phyloP scores from a whole-genome alignment of 1,140 invertebrate genomes.

The Lepidurus packardi region DNA sequence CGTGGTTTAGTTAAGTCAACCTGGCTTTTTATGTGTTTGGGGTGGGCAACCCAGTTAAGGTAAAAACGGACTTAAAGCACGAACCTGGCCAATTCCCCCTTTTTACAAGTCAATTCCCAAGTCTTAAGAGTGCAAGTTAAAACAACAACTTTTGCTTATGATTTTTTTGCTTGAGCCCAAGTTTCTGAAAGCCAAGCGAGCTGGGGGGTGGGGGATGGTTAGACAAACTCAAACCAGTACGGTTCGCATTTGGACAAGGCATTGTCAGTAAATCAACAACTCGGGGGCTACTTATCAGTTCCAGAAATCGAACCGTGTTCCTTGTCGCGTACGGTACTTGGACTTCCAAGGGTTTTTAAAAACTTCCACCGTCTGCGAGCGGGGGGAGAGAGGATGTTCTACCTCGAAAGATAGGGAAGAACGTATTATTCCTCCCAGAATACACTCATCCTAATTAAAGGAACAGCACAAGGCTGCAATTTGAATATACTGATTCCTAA shows the following conservation, averaged over 20 bases:
- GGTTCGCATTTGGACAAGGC: not conserved
- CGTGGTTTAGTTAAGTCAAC: not conserved
- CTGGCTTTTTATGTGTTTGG: not conserved
- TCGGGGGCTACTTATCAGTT: not conserved
- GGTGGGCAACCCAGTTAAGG: not conserved
- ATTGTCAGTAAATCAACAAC: conserved; percentile 2
- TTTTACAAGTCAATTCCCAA: no score
- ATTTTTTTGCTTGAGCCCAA: not conserved
- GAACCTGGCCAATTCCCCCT: no score
- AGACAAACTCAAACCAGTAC: not conserved
- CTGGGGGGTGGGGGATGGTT: not conserved
- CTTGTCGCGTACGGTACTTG: not conserved
- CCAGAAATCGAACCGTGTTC: conserved; percentile 15
- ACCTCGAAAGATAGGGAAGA: not conserved
- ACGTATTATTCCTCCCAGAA: not conserved
- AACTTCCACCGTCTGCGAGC: not conserved
- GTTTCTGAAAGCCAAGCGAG: not conserved
- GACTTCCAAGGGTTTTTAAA: not conserved
- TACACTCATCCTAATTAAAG: no score
- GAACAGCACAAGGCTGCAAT: no score
- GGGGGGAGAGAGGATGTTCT: not conserved
- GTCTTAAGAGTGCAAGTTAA: not conserved
- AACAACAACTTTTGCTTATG: not conserved
- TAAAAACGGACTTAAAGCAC: not conserved
- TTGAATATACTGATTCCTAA: no score